phyloP scores from a whole-genome alignment of 2,797 vertebrate species.

The Cossypha niveicapilla region DNA sequence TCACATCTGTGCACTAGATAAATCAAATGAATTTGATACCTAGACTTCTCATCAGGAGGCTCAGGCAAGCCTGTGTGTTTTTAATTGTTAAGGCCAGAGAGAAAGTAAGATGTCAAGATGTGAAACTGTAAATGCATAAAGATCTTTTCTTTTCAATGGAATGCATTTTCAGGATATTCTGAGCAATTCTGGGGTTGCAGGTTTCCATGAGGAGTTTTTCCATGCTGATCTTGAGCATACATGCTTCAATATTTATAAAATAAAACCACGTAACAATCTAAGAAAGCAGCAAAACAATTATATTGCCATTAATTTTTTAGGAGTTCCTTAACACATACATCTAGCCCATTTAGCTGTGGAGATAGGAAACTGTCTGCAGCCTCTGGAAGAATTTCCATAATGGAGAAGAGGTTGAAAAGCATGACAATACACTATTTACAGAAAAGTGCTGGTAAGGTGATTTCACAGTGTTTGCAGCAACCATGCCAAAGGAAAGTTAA shows the following conservation, averaged over 20 bases:
- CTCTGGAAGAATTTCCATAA: not conserved
- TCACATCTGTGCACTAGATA: not conserved
- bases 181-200: not conserved
- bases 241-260: not conserved
- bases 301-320: rapidly evolving
- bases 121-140: not conserved
- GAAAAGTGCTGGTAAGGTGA: rapidly evolving
- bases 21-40: not conserved
- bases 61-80: not conserved
- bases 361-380: not conserved
- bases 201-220: not conserved
- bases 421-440: not conserved
- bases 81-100: not conserved
- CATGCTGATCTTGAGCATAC: not conserved
- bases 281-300: not conserved
- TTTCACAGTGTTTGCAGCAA: not conserved
- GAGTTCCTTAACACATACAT: not conserved
- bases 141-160: not conserved
- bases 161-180: not conserved
- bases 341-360: not conserved
- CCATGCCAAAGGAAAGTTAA: not conserved
- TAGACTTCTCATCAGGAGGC: not conserved
- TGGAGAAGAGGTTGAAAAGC: not conserved
- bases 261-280: not conserved
- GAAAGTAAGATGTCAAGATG: not conserved